Base-by-base conservation (phyloP, 2,888 invertebrate species). In the Athripsodes cinereus region DNA sequence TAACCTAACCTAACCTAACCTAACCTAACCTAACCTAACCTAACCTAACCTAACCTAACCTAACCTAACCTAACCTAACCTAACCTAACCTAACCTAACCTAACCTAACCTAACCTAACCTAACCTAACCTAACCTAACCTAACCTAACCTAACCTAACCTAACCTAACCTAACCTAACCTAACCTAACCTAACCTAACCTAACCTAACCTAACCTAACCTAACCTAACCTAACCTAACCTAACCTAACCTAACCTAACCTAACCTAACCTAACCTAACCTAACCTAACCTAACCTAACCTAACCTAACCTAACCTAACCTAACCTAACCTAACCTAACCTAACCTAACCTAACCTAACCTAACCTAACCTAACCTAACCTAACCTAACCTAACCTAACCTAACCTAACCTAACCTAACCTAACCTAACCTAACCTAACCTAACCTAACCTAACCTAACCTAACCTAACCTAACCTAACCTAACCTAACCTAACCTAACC, bases 21-120 rank as follows among this genome's bases (percentile, higher is more conserved):
- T 51, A 51, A 51, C 51, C 51, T 51, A 51, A 51, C 51, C 51
- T 51, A 51, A 51, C 51, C 34, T 51, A 51, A 51, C 51, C 51
- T 51, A 49, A 49, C 49, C 22, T 21, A 49, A 19, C 49, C 22
- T 49, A 49, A 49, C 20, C 49, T 22, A 31, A 51, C 26, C 51
- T 51, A 51, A 51, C 51, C 26, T 51, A 51, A 51, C 51, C 51
- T 51, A 51, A 22, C 51, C 31, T 51, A 51, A 52, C 52, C 51
- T 52, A 52, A 51, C 51, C 51, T 51, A 51, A 51, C 51, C 51
- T 51, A 51, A 51, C 51, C 51, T 51, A 51, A 51, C 51, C 51
- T 51, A 51, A 51, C 51, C 51, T 51, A 51, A 51, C 51, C 51
- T 52, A 52, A 52, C 52, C 52, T 52, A 52, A 52, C 52, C 52